Conservation (phyloP, 1,140 invertebrate species). For the Drosophila micromelanica region DNA sequence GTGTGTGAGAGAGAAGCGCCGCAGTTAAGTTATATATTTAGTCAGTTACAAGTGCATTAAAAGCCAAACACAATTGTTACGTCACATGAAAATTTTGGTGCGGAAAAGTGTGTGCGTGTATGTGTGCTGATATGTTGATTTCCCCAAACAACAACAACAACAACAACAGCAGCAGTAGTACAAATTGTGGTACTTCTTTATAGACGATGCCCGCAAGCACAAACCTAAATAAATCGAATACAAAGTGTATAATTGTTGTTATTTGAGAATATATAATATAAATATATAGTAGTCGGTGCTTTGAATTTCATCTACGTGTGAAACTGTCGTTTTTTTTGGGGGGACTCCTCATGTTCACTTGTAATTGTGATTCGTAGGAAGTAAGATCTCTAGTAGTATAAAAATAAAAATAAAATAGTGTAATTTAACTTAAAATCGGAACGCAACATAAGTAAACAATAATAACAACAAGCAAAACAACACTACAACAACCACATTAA, state of each 20-base stretch:
- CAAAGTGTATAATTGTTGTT: background rate
- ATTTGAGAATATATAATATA: constrained; percentile 8
- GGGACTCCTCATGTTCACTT: constrained; percentile 57
- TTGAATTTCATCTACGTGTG: constrained; percentile 33
- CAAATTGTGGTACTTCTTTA: constrained; percentile 23
- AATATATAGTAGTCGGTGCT: constrained; percentile 36
- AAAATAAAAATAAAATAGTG: constrained; percentile 66
- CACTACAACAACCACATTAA: constrained; percentile 25
- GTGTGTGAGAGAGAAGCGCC: background rate
- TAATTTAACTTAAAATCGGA: constrained; percentile 68
- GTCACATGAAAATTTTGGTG: constrained; percentile 47
- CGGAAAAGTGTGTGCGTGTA: constrained; percentile 31
- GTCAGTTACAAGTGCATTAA: background rate
- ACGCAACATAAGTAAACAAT: constrained; percentile 64
- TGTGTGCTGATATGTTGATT: constrained; percentile 34
- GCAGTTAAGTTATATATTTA: constrained; percentile 7
- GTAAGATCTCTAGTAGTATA: constrained; percentile 78
- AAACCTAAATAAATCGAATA: background rate
- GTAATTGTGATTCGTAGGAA: constrained; percentile 79
- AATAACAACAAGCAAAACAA: constrained; percentile 49
- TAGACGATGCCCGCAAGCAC: constrained; percentile 21
- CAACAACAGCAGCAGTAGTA: background rate
- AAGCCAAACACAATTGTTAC: constrained; percentile 39
- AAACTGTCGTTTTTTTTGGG: constrained; percentile 38
- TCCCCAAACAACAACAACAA: constrained; percentile 12